A percentile compares a stretch with the other conserved stretches of the same genome.
Conservation (phyloP, 2,888 invertebrate genomes). For the Drosophila mimica region DNA sequence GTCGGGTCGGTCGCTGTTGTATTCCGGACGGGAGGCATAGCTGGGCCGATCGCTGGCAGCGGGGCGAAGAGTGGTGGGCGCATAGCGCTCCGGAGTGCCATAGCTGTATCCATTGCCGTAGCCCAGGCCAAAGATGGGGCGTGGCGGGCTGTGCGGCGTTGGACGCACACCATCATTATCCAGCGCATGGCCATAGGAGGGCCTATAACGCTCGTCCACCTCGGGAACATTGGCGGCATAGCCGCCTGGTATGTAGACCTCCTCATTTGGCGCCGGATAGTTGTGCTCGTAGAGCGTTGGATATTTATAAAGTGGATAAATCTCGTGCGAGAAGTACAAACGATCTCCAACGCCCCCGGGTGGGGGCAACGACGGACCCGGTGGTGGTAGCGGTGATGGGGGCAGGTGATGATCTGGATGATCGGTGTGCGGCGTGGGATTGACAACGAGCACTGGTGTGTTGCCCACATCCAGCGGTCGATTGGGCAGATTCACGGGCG, state of each 20-base stretch:
- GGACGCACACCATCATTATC: slow-evolving; percentile 61
- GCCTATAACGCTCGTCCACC: slow-evolving; percentile 81
- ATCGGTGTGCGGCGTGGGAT: slow-evolving; percentile 77
- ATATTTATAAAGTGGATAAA: slow-evolving; percentile 84
- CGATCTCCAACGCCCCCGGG: slow-evolving; percentile 77
- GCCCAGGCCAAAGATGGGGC: slow-evolving; percentile 82
- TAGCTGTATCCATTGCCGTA: slow-evolving; percentile 85
- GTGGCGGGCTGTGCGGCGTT: slow-evolving; percentile 75
- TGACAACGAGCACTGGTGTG: slow-evolving; percentile 76
- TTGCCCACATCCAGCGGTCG: slow-evolving; percentile 73
- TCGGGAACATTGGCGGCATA: slow-evolving; percentile 84
- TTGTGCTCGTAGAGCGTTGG: slow-evolving; percentile 84
- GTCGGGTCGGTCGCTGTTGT: slow-evolving; percentile 57
- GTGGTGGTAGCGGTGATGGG: slow-evolving; percentile 42
- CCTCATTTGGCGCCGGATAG: slow-evolving; percentile 84
- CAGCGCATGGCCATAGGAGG: slow-evolving; percentile 51
- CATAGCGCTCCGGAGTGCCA: slow-evolving; percentile 81
- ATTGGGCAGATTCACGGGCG: slow-evolving; percentile 73
- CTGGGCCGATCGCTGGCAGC: slow-evolving; percentile 57
- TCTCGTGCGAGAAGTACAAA: slow-evolving; percentile 83
- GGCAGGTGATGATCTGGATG: slow-evolving; percentile 37
- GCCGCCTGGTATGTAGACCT: slow-evolving; percentile 82
- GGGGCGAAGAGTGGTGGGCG: slow-evolving; percentile 71
- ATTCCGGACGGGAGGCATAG: slow-evolving; percentile 71
- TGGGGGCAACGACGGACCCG: slow-evolving; percentile 48